These are phyloP conservation scores for Erethizon dorsatum DNA, from an alignment of 2,797 vertebrate species.

Conservation along the genomic window DNA sequence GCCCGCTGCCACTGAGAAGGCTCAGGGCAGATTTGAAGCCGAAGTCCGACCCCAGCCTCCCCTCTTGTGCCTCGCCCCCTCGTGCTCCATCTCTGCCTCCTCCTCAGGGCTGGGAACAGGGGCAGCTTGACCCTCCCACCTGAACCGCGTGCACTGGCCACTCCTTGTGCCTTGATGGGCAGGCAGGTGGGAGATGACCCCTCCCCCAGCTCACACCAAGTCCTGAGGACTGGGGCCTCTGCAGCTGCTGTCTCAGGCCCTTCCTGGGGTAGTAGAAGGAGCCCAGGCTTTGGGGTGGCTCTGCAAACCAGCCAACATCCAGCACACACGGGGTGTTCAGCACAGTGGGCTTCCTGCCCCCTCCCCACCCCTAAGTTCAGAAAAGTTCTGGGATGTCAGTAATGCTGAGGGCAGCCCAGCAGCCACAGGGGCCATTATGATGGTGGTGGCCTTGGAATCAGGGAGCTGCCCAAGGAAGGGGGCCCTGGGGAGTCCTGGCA, in stretches of 20 bases:
- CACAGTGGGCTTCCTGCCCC: background rate
- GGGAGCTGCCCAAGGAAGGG: background rate
- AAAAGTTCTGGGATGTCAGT: background rate
- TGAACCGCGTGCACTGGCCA: no score
- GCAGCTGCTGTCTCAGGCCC: background rate
- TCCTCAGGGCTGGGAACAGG: background rate
- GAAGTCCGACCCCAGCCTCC: background rate
- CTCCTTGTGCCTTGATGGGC: background rate
- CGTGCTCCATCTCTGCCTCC: background rate
- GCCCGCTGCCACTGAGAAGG: background rate
- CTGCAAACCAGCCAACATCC: background rate
- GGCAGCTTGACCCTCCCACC: background rate
- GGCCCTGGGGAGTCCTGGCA: background rate
- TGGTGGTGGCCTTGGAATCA: background rate
- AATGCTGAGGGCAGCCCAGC: background rate
- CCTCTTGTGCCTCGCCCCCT: background rate
- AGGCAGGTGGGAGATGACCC: background rate
- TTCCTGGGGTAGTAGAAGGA: background rate
- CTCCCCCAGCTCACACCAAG: background rate
- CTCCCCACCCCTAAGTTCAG: background rate
- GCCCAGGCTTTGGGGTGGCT: background rate
- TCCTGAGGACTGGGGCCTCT: background rate
- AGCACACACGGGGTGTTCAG: background rate
- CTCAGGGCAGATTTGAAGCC: background rate
- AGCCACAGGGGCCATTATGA: background rate